Evolutionary conservation across 2,113 vertebrate genomes (phyloP).

Genomic region (Centrocercus urophasianus): DNA sequence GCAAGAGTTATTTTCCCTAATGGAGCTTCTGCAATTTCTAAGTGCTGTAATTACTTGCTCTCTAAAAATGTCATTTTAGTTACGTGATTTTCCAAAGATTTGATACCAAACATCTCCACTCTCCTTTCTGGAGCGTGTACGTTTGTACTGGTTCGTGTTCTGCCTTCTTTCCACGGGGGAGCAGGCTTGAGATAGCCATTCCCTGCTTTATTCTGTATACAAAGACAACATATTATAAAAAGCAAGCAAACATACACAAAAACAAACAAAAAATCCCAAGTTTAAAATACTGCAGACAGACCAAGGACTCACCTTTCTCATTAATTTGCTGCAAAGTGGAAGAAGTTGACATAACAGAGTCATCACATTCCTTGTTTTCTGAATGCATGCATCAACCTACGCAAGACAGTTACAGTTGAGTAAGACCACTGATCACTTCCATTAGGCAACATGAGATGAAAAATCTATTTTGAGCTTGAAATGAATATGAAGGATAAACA

Average conservation of each 20-base stretch:
- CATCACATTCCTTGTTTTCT: constrained; percentile 86
- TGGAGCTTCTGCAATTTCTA: constrained; percentile 39
- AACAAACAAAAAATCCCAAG: neutral
- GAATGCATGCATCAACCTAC: constrained; percentile 92
- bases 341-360: constrained; percentile 85
- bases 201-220: constrained; percentile 81
- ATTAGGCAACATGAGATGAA: neutral
- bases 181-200: constrained; percentile 82
- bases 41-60: constrained; percentile 80
- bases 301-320: constrained; percentile 83
- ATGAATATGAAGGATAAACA: too few species aligned
- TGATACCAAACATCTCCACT: constrained; percentile 80
- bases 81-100: constrained; percentile 86
- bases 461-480: neutral
- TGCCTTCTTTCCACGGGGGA: constrained; percentile 86
- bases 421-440: neutral
- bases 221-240: neutral
- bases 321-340: constrained; percentile 87
- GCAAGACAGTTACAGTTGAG: neutral
- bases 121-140: constrained; percentile 80
- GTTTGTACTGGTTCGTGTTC: constrained; percentile 76
- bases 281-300: neutral
- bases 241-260: neutral
- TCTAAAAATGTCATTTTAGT: constrained; percentile 86
- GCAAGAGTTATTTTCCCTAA: constrained; percentile 28